Evolutionary conservation across 1,140 invertebrate species (phyloP).

Genomic region (Bombus difficillimus): DNA sequence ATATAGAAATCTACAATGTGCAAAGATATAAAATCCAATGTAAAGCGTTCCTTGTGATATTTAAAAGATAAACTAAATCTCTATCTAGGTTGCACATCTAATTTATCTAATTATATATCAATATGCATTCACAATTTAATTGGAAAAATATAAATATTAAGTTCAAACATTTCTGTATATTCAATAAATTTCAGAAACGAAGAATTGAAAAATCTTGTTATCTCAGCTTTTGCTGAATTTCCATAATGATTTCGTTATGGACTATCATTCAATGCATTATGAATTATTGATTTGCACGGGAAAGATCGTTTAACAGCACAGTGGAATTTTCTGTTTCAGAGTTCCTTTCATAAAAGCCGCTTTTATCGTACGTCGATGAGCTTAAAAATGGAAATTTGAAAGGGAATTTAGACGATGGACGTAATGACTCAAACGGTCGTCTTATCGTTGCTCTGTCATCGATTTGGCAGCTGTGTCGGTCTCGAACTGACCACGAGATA

Average conservation of each 20-base stretch:
- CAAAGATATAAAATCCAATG: neutral
- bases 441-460: constrained; percentile 62
- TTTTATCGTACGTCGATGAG: neutral
- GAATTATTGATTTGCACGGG: neutral
- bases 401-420: neutral
- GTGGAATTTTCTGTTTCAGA: neutral
- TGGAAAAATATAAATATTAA: too few species aligned
- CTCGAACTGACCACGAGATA: constrained; percentile 70
- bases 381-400: neutral
- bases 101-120: too few species aligned
- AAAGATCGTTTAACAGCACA: neutral
- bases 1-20: too few species aligned
- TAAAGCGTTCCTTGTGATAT: neutral
- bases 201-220: too few species aligned
- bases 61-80: neutral
- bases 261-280: too few species aligned
- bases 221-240: too few species aligned
- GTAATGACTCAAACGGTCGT: constrained; percentile 15
- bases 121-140: too few species aligned
- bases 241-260: too few species aligned
- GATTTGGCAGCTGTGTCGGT: constrained; percentile 53
- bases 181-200: too few species aligned
- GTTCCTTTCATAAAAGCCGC: neutral
- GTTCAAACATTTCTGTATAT: too few species aligned
- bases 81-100: neutral